These are phyloP conservation scores for Axea sp. DNA, from an alignment of 2,888 invertebrate genomes.

Conservation along the genomic window DNA sequence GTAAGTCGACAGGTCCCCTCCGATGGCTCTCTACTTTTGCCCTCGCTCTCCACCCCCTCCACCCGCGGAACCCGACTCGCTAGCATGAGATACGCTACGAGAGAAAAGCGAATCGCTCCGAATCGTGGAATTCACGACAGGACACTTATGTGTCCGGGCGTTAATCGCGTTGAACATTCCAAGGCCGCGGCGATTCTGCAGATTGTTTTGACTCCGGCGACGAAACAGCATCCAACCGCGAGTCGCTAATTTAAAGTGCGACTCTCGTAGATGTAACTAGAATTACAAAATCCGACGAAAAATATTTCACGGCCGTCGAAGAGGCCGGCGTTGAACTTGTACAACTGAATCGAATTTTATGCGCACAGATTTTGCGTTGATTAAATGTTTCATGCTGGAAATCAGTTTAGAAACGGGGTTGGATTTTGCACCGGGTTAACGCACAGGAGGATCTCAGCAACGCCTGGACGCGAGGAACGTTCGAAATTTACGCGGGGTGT, in stretches of 20 bases:
- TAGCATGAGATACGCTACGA: constrained; percentile 46
- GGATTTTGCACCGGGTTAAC: too few species aligned
- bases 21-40: constrained; percentile 37
- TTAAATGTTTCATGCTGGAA: too few species aligned
- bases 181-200: constrained; percentile 31
- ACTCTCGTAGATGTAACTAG: too few species aligned
- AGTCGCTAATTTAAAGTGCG: constrained; percentile 8
- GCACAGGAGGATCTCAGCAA: too few species aligned
- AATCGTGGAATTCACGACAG: constrained; percentile 55
- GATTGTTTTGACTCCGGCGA: constrained; percentile 28
- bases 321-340: too few species aligned
- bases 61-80: constrained; percentile 13
- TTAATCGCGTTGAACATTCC: constrained; percentile 51
- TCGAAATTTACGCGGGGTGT: too few species aligned
- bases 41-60: constrained; percentile 18
- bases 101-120: constrained; percentile 52
- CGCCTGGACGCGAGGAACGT: too few species aligned
- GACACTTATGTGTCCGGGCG: constrained; percentile 55
- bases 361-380: too few species aligned
- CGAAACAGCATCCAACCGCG: constrained; percentile 3
- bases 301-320: too few species aligned
- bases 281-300: too few species aligned
- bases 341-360: too few species aligned
- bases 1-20: constrained; percentile 76
- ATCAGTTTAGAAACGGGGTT: too few species aligned